Base-by-base conservation (phyloP, 2,113 vertebrate genomes). In the Gymnogyps californianus region DNA sequence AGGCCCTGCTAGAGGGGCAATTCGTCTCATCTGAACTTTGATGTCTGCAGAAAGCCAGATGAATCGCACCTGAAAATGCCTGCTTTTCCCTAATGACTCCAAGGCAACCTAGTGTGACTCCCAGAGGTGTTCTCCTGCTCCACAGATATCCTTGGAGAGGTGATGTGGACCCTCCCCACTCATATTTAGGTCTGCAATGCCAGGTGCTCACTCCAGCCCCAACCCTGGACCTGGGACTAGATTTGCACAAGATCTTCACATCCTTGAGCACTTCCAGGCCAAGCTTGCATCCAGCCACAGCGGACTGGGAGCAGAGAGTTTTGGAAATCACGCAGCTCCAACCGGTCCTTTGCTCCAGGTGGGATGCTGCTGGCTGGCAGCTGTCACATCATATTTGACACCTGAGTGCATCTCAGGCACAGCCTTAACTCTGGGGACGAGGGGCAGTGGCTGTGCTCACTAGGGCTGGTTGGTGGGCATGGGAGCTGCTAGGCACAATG, bases 11-110 rank as follows among this genome's bases (percentile, higher is more conserved):
- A 89, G 80, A 89, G 76, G 71, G 58, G 59, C 47, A 59, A 71
- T 92, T 90, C 62, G 54, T 95, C 83, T 92, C 67, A 72, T 57
- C 66, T 70, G 72, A 80, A 83, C 89, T 90, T 89, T 83, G 71
- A 92, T 89, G 89, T 69, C 91, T 94, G 72, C 59, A 78, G 61
- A 83, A 96, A 90, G 11, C 54, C 61, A 46, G 64, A 87, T 92
- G 64, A 89, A 94, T 93, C 64, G 29, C 46, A 18, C 42, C 59
- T 36, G 36, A 76, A 90, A 72, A 83, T 10, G 32, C 24, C 62
- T 70, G 16, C 42, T 90, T 86, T 80, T 89, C 71, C 89, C 86
- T 49, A 6, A 5, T n/a, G 76, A 32, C 71, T 89, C 71, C 34
- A 12, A 18, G 71, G 74, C 67, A 20, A 58, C 25, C 54, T 70